Percentiles rank a stretch among this genome's conserved stretches.
phyloP scores from a whole-genome alignment of 2,888 invertebrate genomes.

The Acleris sparsana region DNA sequence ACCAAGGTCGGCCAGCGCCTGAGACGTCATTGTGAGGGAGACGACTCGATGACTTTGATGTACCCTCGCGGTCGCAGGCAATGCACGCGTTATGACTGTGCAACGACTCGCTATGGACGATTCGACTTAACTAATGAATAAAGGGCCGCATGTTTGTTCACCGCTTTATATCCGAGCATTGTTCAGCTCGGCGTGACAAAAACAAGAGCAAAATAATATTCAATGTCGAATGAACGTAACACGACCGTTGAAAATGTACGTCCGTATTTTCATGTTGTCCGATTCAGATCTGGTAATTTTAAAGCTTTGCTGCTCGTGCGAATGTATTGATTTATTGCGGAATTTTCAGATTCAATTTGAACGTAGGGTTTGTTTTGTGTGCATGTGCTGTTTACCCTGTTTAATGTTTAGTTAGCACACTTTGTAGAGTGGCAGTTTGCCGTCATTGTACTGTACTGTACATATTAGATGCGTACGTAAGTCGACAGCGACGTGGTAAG shows the following conservation, averaged over 20 bases:
- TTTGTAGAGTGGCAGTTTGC: slow-evolving; percentile 28
- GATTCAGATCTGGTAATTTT: background rate
- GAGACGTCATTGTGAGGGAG: slow-evolving; percentile 66
- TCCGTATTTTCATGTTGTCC: background rate
- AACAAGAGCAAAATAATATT: slow-evolving; percentile 15
- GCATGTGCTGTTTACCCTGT: slow-evolving; percentile 8
- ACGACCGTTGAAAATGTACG: background rate
- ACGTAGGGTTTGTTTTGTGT: background rate
- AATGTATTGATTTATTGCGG: slow-evolving; percentile 14
- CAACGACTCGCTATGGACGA: slow-evolving; percentile 34
- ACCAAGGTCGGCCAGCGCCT: slow-evolving; percentile 69
- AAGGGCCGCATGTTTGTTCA: slow-evolving; percentile 28
- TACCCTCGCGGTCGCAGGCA: slow-evolving; percentile 66
- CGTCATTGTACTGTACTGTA: slow-evolving; percentile 18
- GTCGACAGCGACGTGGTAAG: slow-evolving; percentile 42
- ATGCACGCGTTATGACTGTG: slow-evolving; percentile 64
- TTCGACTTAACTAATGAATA: slow-evolving; percentile 33
- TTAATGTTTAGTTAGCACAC: slow-evolving; percentile 12
- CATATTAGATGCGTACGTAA: slow-evolving; percentile 31
- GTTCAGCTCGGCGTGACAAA: slow-evolving; percentile 16
- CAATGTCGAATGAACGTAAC: slow-evolving; percentile 4
- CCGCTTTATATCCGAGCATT: slow-evolving; percentile 19
- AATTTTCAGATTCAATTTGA: background rate
- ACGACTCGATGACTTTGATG: slow-evolving; percentile 72
- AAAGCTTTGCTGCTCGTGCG: slow-evolving; percentile 26